Conservation (phyloP, 2,888 invertebrate species). For the Epistrophe eligans region DNA sequence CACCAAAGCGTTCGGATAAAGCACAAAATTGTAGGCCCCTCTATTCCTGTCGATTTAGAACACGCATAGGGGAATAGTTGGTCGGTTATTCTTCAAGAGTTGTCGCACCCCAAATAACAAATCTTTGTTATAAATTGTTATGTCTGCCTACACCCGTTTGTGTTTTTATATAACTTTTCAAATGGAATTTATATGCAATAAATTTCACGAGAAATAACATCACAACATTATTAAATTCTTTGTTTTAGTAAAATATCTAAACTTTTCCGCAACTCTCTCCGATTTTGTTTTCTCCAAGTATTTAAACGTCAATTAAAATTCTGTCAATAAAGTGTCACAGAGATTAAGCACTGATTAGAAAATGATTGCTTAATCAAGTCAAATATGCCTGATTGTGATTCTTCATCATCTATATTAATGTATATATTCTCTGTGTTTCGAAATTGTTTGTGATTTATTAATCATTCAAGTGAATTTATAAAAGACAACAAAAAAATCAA, state of each 20-base stretch:
- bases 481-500: not conserved
- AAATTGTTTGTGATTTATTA: not conserved
- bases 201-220: not conserved
- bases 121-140: no score
- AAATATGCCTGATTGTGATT: slow-evolving; percentile 19
- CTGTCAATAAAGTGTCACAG: slow-evolving; percentile 45
- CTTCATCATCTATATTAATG: not conserved
- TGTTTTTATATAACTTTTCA: no score
- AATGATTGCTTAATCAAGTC: slow-evolving; percentile 57
- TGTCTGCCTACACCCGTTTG: no score
- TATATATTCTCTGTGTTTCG: not conserved
- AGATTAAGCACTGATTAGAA: slow-evolving; percentile 54
- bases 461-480: not conserved
- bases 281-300: no score
- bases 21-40: no score
- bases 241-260: not conserved
- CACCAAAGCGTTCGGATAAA: no score
- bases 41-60: no score
- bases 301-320: slow-evolving; percentile 43
- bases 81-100: no score
- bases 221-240: not conserved
- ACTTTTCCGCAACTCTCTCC: not conserved
- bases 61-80: no score
- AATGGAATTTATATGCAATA: no score
- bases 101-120: no score